Evolutionary conservation across 1,140 invertebrate species (phyloP).

Genomic region (Halesus radiatus): DNA sequence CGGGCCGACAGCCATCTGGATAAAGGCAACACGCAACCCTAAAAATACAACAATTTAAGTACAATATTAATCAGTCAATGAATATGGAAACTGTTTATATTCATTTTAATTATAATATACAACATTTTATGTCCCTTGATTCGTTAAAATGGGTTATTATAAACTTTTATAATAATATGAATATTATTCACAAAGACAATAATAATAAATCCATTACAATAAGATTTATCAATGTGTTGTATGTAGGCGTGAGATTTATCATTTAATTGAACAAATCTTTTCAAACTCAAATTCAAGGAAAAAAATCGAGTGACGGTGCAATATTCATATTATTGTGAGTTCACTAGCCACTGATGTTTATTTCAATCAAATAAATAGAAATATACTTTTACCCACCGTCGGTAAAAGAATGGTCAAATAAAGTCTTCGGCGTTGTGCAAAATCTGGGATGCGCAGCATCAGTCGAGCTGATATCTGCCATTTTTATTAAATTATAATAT

Average conservation of each 20-base stretch:
- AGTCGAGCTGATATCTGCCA: conserved; percentile 8
- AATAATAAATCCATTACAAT: background rate
- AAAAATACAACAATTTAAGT: conserved; percentile 15
- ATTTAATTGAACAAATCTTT: too few relatives aligned
- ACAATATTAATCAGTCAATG: background rate
- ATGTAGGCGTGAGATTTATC: background rate
- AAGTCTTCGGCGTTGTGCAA: background rate
- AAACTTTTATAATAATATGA: too few relatives aligned
- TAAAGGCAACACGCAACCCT: conserved; percentile 74
- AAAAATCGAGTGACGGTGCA: background rate
- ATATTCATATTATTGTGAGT: too few relatives aligned
- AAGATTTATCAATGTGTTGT: background rate
- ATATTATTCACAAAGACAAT: too few relatives aligned
- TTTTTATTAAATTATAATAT: background rate
- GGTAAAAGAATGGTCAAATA: conserved; percentile 8
- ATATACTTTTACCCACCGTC: conserved; percentile 7
- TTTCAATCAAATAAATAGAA: background rate
- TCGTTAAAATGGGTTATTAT: too few relatives aligned
- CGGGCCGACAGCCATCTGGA: conserved; percentile 83
- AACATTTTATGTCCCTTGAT: too few relatives aligned
- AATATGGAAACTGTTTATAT: background rate
- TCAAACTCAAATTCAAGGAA: too few relatives aligned
- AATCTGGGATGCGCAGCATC: conserved; percentile 36
- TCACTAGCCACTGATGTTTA: background rate
- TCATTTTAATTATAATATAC: too few relatives aligned